Evolutionary conservation across 2,888 invertebrate genomes (phyloP), one percentile per base, ranked within the genome.

Genomic region (Erpobdella octoculata): DNA sequence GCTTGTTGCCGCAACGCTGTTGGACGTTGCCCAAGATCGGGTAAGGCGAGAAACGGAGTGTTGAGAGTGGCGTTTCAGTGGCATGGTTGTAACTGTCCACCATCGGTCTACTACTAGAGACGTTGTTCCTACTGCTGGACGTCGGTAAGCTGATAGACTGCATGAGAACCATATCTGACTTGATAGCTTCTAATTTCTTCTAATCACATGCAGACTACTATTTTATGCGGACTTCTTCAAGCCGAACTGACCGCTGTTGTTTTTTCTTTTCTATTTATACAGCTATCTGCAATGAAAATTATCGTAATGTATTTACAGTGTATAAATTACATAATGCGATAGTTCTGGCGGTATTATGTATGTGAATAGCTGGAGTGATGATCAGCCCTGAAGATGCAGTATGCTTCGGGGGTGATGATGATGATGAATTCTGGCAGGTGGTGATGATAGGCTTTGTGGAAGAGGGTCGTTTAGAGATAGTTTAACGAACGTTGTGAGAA

Each of bases 101-200:
- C 6, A 28, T 28, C 15, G 21, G 21, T n/a, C 53, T 6, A n/a
- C n/a, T n/a, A n/a, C n/a, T n/a, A n/a, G n/a, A n/a, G n/a, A n/a
- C n/a, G n/a, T n/a, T n/a, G n/a, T n/a, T n/a, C n/a, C n/a, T n/a
- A n/a, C n/a, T n/a, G n/a, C n/a, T n/a, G 53, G 53, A 21, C 1
- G 53, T 2, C 8, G 21, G 21, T 28, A 53, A 53, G 8, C 21
- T 18, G 3, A 25, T 28, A 8, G 12, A 28, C 8, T 53, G 53
- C 53, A 53, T 53, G 53, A 53, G 53, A 28, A 53, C 53, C 53
- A 53, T 53, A 53, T 53, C 28, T 53, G 48, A 9, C 18, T 18
- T 9, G 48, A 6, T 9, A 21, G n/a, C 9, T 6, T 18, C 53
- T 21, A 5, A 5, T 3, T 18, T 21, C 21, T 46, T 46, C 46